Conservation (phyloP, 2,888 invertebrate genomes). For the Automeris io region DNA sequence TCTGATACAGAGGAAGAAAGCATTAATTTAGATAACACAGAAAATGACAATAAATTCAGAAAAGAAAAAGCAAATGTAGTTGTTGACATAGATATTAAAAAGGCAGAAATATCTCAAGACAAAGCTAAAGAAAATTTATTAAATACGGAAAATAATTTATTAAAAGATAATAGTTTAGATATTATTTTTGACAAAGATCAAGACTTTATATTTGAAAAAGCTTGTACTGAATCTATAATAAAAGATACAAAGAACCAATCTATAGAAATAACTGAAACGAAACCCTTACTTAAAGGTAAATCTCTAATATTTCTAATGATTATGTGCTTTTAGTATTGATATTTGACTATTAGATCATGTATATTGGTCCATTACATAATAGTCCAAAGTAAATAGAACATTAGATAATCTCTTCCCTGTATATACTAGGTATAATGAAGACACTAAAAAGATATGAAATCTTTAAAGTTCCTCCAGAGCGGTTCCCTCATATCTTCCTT, state of each 20-base stretch:
- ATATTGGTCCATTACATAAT: no score
- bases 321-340: neutral
- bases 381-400: no score
- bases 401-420: no score
- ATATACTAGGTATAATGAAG: no score
- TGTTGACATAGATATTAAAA: slow-evolving; percentile 14
- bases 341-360: no score
- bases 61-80: slow-evolving; percentile 10
- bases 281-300: neutral
- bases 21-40: slow-evolving; percentile 3
- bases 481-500: no score
- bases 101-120: slow-evolving; percentile 7
- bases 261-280: slow-evolving; percentile 12
- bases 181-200: slow-evolving; percentile 5
- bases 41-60: slow-evolving; percentile 7
- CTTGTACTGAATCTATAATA: neutral
- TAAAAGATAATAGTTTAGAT: neutral
- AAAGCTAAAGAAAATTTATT: neutral
- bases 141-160: neutral
- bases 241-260: slow-evolving; percentile 8
- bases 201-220: slow-evolving; percentile 7
- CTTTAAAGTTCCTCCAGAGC: no score
- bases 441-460: no score
- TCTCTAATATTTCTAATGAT: neutral
- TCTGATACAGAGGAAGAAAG: slow-evolving; percentile 8